These are phyloP conservation scores for Operophtera brumata DNA, from an alignment of 2,888 invertebrate species.

Conservation along the genomic window DNA sequence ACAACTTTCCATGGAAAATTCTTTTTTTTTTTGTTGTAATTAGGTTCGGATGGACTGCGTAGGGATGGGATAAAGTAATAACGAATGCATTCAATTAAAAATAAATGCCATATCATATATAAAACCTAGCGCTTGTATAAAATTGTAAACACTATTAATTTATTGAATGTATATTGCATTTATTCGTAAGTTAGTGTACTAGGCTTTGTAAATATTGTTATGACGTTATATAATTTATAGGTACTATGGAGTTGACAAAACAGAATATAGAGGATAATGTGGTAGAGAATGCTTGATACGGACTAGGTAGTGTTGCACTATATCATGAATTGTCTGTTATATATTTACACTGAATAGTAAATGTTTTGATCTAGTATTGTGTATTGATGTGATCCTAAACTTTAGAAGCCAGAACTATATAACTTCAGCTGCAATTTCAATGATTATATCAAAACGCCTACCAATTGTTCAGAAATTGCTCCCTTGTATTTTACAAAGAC, in stretches of 20 bases:
- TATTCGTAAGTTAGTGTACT: conserved; percentile 75
- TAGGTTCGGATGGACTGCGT: conserved; percentile 19
- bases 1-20: not conserved
- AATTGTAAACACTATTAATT: conserved; percentile 79
- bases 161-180: conserved; percentile 79
- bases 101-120: conserved; percentile 77
- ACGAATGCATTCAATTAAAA: conserved; percentile 65
- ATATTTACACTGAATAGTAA: conserved; percentile 63
- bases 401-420: conserved; percentile 36
- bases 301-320: conserved; percentile 70
- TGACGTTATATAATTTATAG: conserved; percentile 81
- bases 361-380: conserved; percentile 73
- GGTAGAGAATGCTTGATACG: conserved; percentile 58
- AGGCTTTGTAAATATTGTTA: conserved; percentile 82
- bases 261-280: conserved; percentile 67
- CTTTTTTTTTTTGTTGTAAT: conserved; percentile 22
- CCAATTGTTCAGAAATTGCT: conserved; percentile 26
- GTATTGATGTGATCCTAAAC: conserved; percentile 65
- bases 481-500: conserved; percentile 43
- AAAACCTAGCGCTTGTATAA: conserved; percentile 77
- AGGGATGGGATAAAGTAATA: conserved; percentile 21
- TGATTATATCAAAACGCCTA: conserved; percentile 24
- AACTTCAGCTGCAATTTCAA: conserved; percentile 20
- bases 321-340: conserved; percentile 59
- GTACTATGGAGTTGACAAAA: conserved; percentile 65